Evolutionary conservation across 2,797 vertebrate species (phyloP), one percentile per base, ranked within the genome.

Genomic region (Natrix natrix): DNA sequence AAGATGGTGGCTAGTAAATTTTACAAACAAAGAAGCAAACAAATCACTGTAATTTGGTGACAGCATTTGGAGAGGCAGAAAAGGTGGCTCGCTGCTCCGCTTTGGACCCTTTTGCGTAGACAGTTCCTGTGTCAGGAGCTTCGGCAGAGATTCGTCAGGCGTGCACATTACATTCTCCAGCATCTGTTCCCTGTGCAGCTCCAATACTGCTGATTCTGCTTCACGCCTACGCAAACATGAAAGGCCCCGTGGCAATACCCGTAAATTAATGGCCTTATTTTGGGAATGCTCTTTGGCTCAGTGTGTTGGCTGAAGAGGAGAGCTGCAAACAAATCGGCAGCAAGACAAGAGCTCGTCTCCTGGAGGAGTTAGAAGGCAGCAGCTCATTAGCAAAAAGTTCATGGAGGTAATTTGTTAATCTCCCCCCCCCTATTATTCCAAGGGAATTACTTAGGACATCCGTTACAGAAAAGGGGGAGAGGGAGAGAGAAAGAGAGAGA

Each of bases 311-410:
- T 5, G 92, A 86, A 86, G 69, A 26, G 20, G 26, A 74, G n/a
- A n/a, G 59, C 28, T 83, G 22, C 61, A 61, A 92, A 92, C 4
- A 63, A 32, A 88, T 55, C 61, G 12, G 11, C 13, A 17, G 87
- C 74, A 28, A 83, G 60, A 43, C 32, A 8, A 16, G 32, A 5
- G n/a, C 26, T 10, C 0, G 14, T 37, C 37, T 88, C 89, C 54
- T 56, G 48, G 13, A 90, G 88, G 86, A 57, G 37, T 17, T 20
- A 6, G 5, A 74, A 37, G 88, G 54, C 57, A 66, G 10, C 28
- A 37, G 48, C 94, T 93, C 66, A 88, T 92, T 92, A 93, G 83
- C 37, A 59, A 90, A 66, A 60, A 59, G 28, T 24, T 48, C 43
- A 78, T 37, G 14, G 2, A 63, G 55, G 86, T 43, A 4, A 24